phyloP scores from a whole-genome alignment of 30 jellyfish, hydroid and myxozoan genomes.

The Rhopilema esculentum region DNA sequence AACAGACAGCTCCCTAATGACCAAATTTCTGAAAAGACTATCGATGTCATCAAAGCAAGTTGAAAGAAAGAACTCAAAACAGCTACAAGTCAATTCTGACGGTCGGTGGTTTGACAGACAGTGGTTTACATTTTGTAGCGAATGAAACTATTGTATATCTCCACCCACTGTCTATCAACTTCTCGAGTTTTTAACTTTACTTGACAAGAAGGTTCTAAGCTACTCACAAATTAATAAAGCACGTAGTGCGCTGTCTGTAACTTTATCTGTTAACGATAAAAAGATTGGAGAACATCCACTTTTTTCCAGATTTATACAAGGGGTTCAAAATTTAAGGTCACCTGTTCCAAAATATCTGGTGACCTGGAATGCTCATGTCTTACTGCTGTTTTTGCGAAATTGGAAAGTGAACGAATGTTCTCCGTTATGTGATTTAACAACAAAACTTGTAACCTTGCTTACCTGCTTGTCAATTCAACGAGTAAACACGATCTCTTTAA shows the following conservation, averaged over 20 bases:
- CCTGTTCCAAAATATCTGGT: slow-evolving; percentile 17
- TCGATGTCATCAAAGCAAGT: slow-evolving; percentile 21
- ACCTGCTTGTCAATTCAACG: slow-evolving; percentile 18
- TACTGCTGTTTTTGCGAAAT: not conserved
- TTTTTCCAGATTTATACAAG: slow-evolving; percentile 1
- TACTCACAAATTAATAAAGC: slow-evolving; percentile 31
- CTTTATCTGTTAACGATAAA: not conserved
- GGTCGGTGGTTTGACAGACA: no score
- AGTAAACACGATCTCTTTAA: not conserved
- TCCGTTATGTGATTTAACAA: not conserved
- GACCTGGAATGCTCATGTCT: slow-evolving; percentile 29
- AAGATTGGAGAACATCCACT: slow-evolving; percentile 47
- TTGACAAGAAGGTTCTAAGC: slow-evolving; percentile 23
- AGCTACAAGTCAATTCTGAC: not conserved
- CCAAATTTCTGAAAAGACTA: not conserved
- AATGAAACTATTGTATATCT: slow-evolving; percentile 6
- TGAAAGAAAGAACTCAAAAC: slow-evolving; percentile 25
- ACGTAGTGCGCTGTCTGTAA: slow-evolving; percentile 39
- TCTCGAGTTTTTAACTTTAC: slow-evolving; percentile 20
- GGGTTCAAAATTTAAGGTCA: slow-evolving; percentile 16
- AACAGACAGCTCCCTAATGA: slow-evolving; percentile 25
- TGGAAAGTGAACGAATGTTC: not conserved
- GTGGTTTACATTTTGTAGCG: slow-evolving; percentile 34
- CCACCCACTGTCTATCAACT: slow-evolving; percentile 20
- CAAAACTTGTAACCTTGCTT: not conserved